Evolutionary conservation across 2,113 vertebrate genomes (phyloP), one percentile per base, ranked within the genome.

Genomic region (Macroglossus sobrinus): DNA sequence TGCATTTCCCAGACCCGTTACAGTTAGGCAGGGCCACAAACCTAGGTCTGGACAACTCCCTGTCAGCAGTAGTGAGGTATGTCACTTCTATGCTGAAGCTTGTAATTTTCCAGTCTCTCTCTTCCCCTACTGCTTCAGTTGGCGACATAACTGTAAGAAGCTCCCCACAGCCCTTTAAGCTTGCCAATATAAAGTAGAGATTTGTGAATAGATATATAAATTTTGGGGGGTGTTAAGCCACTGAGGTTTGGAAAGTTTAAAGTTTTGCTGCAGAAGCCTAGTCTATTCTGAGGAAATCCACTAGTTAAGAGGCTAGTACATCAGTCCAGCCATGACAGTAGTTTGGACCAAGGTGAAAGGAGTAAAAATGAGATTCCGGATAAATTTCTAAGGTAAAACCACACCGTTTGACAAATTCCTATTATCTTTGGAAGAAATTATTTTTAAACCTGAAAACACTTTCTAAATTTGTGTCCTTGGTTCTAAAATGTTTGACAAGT

Each of bases 381-480:
- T 45, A 80, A 19, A 80, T 35, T 84, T 22, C 82, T 24, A 89
- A 88, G 6, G 53, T 38, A 82, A 88, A 91, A 28, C 21, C 45
- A 93, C 75, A 43, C 0, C 15, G 76, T 68, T 66, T 91, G 21
- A 76, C 15, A 26, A n/a, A 76, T 86, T 78, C 28, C 7, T 91
- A 12, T 50, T 53, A 63, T 38, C 43, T 57, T 92, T 47, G 45
- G 16, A 35, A 89, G 3, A 75, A 93, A 38, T 82, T 59, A 78
- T 64, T 86, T 94, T 84, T 64, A 79, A 91, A 69, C 11, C 6
- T 55, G 8, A 93, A 90, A 94, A 74, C 5, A 91, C 12, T 84
- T 84, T 57, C 15, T 35, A 76, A 61, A 66, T 40, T 59, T 85
- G 35, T 50, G 26, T 47, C 75, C 6, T 14, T 87, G 7, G 3